phyloP scores from a whole-genome alignment of 2,888 invertebrate species.

The Oxyteleia sp. region DNA sequence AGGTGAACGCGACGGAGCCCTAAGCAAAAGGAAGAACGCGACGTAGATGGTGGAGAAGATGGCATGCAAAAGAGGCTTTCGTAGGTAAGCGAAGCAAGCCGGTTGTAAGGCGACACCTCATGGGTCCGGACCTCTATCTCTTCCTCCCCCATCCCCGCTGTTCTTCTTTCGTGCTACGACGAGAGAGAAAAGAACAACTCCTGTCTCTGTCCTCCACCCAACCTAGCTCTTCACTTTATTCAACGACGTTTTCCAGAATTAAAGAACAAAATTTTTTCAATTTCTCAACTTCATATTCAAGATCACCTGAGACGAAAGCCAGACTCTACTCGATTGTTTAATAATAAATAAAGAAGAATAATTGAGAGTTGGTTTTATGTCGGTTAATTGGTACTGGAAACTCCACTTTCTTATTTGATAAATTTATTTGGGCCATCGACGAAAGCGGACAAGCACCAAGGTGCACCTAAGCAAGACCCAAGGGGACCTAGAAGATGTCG shows the following conservation, averaged over 20 bases:
- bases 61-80: slow-evolving; percentile 87
- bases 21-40: slow-evolving; percentile 82
- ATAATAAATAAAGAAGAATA: background rate
- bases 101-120: slow-evolving; percentile 88
- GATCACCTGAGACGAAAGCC: background rate
- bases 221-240: slow-evolving; percentile 12
- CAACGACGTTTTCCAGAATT: slow-evolving; percentile 13
- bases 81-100: slow-evolving; percentile 86
- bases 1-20: slow-evolving; percentile 79
- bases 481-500: slow-evolving; percentile 51
- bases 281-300: background rate
- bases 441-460: slow-evolving; percentile 29
- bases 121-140: slow-evolving; percentile 83
- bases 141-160: slow-evolving; percentile 73
- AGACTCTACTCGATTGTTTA: background rate
- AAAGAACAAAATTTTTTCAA: background rate
- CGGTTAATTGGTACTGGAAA: background rate
- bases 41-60: slow-evolving; percentile 87
- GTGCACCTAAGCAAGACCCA: slow-evolving; percentile 15
- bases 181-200: slow-evolving; percentile 62
- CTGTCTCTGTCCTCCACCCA: slow-evolving; percentile 64
- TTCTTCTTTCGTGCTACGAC: slow-evolving; percentile 55
- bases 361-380: background rate
- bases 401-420: slow-evolving; percentile 19
- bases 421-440: slow-evolving; percentile 29